Conservation (phyloP, 1,140 invertebrate species). For the Meteorus sp. region DNA sequence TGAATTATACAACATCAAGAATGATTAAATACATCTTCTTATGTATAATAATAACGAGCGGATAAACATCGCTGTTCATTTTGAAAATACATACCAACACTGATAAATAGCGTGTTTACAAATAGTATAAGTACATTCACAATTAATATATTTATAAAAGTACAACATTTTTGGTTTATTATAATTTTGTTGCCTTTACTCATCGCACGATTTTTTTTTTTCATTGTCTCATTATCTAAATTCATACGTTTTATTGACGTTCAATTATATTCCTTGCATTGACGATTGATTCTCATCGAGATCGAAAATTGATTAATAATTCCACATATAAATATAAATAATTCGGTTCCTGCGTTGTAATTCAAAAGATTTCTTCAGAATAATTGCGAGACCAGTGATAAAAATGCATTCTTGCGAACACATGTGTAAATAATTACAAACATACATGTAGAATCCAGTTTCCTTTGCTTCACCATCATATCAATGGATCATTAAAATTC, state of each 20-base stretch:
- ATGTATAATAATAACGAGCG: conserved; percentile 13
- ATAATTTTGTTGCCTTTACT: conserved; percentile 13
- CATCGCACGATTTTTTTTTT: conserved; percentile 16
- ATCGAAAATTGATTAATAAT: too few species aligned
- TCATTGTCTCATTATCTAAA: conserved; percentile 1
- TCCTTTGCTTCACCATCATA: too few species aligned
- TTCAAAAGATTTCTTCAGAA: too few species aligned
- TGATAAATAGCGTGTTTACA: conserved; percentile 27
- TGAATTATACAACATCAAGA: too few species aligned
- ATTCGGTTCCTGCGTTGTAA: too few species aligned
- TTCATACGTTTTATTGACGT: too few species aligned
- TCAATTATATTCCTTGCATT: conserved; percentile 17
- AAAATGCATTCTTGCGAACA: too few species aligned
- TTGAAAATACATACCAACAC: conserved; percentile 7
- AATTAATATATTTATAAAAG: conserved; percentile 43
- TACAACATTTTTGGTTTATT: conserved; percentile 38
- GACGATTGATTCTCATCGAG: conserved; percentile 7
- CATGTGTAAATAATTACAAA: too few species aligned
- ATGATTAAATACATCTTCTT: not conserved
- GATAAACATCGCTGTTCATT: conserved; percentile 4
- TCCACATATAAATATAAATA: too few species aligned
- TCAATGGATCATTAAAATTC: too few species aligned
- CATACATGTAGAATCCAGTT: too few species aligned
- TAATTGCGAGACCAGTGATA: too few species aligned
- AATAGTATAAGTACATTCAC: conserved; percentile 39